phyloP scores from a whole-genome alignment of 2,797 vertebrate species.

The Enteromius trimaculatus region DNA sequence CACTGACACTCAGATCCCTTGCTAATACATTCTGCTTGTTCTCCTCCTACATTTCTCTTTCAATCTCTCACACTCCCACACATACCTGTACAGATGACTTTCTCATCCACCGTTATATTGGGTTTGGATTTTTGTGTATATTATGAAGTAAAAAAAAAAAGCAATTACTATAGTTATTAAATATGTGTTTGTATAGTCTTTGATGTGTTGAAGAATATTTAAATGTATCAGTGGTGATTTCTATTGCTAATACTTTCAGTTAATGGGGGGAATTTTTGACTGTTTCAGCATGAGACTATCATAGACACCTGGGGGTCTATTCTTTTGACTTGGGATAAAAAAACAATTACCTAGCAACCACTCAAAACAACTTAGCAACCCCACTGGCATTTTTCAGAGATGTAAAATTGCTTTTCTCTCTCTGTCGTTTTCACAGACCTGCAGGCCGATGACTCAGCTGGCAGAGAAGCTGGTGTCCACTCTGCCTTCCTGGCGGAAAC shows the following conservation, averaged over 20 bases:
- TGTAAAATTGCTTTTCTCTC: not conserved
- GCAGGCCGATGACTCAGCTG: slow-evolving; percentile 86
- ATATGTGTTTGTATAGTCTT: not conserved
- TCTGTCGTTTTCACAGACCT: slow-evolving; percentile 74
- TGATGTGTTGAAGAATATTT: not conserved
- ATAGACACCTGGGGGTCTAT: not conserved
- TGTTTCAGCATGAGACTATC: not conserved
- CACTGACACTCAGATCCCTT: slow-evolving; percentile 28
- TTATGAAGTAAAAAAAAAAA: not conserved
- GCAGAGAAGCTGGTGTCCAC: slow-evolving; percentile 90
- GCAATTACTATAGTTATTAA: not conserved
- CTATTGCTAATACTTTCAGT: not conserved
- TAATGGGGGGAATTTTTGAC: not conserved
- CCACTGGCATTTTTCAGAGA: slow-evolving; percentile 8
- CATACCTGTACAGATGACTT: not conserved
- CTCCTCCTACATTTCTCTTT: slow-evolving; percentile 23
- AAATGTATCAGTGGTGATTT: not conserved
- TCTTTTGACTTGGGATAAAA: not conserved
- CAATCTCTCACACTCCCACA: slow-evolving; percentile 24
- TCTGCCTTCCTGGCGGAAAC: slow-evolving; percentile 93
- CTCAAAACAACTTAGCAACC: not conserved
- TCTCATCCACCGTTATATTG: not conserved
- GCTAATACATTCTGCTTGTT: slow-evolving; percentile 19
- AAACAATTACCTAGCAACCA: not conserved
- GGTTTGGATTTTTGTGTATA: not conserved